Conservation (phyloP, 2,797 vertebrate genomes). For the Characodon lateralis region DNA sequence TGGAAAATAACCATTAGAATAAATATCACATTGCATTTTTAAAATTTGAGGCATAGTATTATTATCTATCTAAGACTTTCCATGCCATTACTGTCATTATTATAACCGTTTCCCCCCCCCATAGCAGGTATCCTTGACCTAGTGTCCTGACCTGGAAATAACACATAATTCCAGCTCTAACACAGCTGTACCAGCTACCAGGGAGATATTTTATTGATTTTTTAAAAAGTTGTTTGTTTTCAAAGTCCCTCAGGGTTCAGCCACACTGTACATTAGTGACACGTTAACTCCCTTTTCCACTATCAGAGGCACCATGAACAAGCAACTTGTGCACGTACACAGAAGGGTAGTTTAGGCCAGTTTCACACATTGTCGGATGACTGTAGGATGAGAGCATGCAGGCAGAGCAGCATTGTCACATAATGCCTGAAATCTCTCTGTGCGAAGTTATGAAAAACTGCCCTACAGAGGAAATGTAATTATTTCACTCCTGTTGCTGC, state of each 20-base stretch:
- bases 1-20: background rate
- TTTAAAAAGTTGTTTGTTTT: slow-evolving; percentile 3
- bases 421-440: background rate
- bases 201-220: slow-evolving; percentile 12
- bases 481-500: background rate
- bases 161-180: background rate
- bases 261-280: slow-evolving; percentile 6
- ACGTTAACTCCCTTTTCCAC: slow-evolving; percentile 11
- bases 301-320: background rate
- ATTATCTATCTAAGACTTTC: background rate
- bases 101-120: background rate
- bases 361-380: background rate
- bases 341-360: background rate
- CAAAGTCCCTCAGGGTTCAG: slow-evolving; percentile 6
- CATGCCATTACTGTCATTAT: too few species aligned
- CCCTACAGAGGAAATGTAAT: background rate
- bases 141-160: slow-evolving; percentile 7
- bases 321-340: background rate
- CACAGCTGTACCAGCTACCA: background rate
- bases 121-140: slow-evolving; percentile 7
- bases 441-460: background rate
- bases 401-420: background rate
- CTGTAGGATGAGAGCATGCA: background rate
- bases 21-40: background rate
- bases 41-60: background rate